Conservation (phyloP, 1,140 invertebrate genomes). For the Mactra quadrangularis region DNA sequence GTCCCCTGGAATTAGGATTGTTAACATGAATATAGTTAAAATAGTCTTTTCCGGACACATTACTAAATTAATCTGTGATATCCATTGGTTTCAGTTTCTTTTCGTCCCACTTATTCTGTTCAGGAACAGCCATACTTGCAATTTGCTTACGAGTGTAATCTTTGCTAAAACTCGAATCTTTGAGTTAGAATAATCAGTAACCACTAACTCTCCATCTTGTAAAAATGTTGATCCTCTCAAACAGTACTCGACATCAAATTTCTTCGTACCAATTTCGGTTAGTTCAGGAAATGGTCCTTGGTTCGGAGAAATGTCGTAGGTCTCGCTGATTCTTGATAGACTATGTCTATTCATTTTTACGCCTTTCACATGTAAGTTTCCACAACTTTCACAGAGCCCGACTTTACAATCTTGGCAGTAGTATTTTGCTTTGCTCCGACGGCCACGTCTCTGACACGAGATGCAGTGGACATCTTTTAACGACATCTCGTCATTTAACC, state of each 20-base stretch:
- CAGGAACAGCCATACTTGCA: slow-evolving; percentile 36
- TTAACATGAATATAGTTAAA: too few relatives aligned
- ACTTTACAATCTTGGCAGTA: slow-evolving; percentile 53
- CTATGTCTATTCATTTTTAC: slow-evolving; percentile 52
- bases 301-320: slow-evolving; percentile 35
- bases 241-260: slow-evolving; percentile 49
- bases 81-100: slow-evolving; percentile 36
- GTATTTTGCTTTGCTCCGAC: slow-evolving; percentile 2
- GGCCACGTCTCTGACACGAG: slow-evolving; percentile 34
- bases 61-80: slow-evolving; percentile 17
- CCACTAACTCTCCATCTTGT: slow-evolving; percentile 45
- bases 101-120: slow-evolving; percentile 47
- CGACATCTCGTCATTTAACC: background rate
- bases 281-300: slow-evolving; percentile 53
- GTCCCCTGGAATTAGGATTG: too few relatives aligned
- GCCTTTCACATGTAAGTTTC: slow-evolving; percentile 8
- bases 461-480: slow-evolving; percentile 49
- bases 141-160: slow-evolving; percentile 44
- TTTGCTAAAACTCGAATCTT: slow-evolving; percentile 46
- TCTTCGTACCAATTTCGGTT: slow-evolving; percentile 49
- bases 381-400: slow-evolving; percentile 35
- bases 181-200: slow-evolving; percentile 51
- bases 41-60: background rate
- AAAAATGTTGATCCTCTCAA: slow-evolving; percentile 41
- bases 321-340: slow-evolving; percentile 42